Conservation (phyloP, 1,140 invertebrate species). For the Psilanteris sp. region DNA sequence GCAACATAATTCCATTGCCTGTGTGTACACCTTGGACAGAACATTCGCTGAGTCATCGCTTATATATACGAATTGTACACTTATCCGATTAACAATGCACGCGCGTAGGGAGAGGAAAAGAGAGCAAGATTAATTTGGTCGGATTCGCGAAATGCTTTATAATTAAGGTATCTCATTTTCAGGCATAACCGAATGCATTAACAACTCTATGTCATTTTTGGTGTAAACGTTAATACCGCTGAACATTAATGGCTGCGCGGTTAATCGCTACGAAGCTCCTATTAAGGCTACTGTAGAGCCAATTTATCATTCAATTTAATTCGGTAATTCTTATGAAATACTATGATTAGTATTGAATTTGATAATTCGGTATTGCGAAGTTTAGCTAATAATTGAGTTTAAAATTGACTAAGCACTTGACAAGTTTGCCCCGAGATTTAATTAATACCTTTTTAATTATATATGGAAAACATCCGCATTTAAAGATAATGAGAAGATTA, state of each 20-base stretch:
- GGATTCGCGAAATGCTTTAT: constrained; percentile 29
- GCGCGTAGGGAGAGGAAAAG: constrained; percentile 2
- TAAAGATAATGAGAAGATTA: too few relatives aligned
- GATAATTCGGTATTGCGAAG: too few relatives aligned
- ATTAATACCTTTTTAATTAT: too few relatives aligned
- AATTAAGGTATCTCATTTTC: constrained; percentile 28
- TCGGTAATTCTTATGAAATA: constrained; percentile 2
- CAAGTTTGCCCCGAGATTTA: too few relatives aligned
- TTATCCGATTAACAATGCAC: constrained; percentile 57
- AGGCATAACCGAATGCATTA: constrained; percentile 11
- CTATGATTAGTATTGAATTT: too few relatives aligned
- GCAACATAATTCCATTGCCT: constrained; percentile 26
- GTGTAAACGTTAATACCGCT: constrained; percentile 15
- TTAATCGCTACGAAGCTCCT: constrained; percentile 5
- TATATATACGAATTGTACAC: constrained; percentile 34
- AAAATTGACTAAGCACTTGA: too few relatives aligned
- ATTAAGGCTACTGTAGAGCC: constrained; percentile 3
- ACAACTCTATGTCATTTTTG: constrained; percentile 20
- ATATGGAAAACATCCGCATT: too few relatives aligned
- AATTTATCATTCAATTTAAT: background rate
- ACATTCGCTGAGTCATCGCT: constrained; percentile 24
- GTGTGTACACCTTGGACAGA: constrained; percentile 23
- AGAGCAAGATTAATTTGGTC: constrained; percentile 41
- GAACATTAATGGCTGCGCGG: constrained; percentile 8
- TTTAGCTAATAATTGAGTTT: too few relatives aligned